Evolutionary conservation across 1,140 invertebrate genomes (phyloP).

Genomic region (Drosophila sproati): DNA sequence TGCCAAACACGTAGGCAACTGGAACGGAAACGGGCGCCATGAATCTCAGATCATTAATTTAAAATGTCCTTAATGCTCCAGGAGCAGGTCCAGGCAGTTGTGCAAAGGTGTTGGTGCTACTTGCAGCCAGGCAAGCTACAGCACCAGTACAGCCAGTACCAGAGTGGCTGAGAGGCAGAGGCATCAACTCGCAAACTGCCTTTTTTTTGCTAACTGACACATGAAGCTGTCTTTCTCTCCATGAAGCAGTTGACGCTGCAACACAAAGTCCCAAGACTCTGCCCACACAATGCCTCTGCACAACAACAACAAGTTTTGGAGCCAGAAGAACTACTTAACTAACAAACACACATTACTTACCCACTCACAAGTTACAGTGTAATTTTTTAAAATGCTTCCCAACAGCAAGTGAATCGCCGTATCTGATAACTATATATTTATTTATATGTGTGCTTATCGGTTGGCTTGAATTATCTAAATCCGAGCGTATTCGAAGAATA

Average conservation of each 20-base stretch:
- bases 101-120: slow-evolving; percentile 12
- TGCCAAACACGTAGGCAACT: neutral
- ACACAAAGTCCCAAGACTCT: neutral
- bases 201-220: slow-evolving; percentile 19
- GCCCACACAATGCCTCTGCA: neutral
- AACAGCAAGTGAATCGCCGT: too few relatives aligned
- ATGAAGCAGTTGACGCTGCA: neutral
- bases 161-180: neutral
- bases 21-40: slow-evolving; percentile 8
- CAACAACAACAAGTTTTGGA: neutral
- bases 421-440: too few relatives aligned
- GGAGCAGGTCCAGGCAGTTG: slow-evolving; percentile 42
- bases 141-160: neutral
- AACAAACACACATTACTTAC: neutral
- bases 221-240: neutral
- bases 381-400: too few relatives aligned
- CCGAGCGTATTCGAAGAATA: too few relatives aligned
- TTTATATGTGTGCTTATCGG: too few relatives aligned
- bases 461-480: too few relatives aligned
- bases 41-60: slow-evolving; percentile 79
- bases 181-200: neutral
- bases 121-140: neutral
- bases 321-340: neutral
- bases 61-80: slow-evolving; percentile 51
- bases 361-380: too few relatives aligned